Evolutionary conservation across 2,888 invertebrate species (phyloP).

Genomic region (Rhyacophila evoluta): DNA sequence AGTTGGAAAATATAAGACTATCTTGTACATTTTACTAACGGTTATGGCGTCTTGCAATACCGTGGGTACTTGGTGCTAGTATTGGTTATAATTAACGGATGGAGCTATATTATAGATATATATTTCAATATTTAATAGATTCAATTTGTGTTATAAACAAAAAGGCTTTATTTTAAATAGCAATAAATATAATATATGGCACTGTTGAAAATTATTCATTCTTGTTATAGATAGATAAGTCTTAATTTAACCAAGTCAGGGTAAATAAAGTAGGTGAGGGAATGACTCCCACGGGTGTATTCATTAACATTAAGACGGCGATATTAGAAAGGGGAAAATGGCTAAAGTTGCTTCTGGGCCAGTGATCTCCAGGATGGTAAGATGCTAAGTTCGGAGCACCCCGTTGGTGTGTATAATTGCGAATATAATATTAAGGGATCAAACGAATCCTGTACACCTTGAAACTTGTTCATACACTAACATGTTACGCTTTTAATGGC

Average conservation of each 20-base stretch:
- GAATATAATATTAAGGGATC: conserved; percentile 51
- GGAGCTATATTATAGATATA: too few relatives aligned
- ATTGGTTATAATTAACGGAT: too few relatives aligned
- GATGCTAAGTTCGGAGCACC: conserved; percentile 42
- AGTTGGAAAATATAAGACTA: too few relatives aligned
- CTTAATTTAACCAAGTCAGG: conserved; percentile 43
- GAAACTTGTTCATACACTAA: neutral
- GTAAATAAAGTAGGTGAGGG: conserved; percentile 51
- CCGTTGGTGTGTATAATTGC: conserved; percentile 45
- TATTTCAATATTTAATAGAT: too few relatives aligned
- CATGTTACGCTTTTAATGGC: neutral
- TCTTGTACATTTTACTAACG: too few relatives aligned
- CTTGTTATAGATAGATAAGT: conserved; percentile 45
- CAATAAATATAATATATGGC: neutral
- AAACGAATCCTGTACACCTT: conserved; percentile 28
- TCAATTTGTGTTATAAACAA: too few relatives aligned
- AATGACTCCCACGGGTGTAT: conserved; percentile 51
- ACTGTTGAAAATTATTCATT: conserved; percentile 44
- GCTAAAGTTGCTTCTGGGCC: conserved; percentile 43
- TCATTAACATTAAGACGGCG: conserved; percentile 54
- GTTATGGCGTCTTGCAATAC: too few relatives aligned
- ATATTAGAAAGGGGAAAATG: conserved; percentile 50
- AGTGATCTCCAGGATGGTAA: conserved; percentile 31
- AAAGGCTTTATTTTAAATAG: too few relatives aligned
- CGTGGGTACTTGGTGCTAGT: too few relatives aligned